phyloP scores from a whole-genome alignment of 2,888 invertebrate genomes.

The Cephonodes hylas region DNA sequence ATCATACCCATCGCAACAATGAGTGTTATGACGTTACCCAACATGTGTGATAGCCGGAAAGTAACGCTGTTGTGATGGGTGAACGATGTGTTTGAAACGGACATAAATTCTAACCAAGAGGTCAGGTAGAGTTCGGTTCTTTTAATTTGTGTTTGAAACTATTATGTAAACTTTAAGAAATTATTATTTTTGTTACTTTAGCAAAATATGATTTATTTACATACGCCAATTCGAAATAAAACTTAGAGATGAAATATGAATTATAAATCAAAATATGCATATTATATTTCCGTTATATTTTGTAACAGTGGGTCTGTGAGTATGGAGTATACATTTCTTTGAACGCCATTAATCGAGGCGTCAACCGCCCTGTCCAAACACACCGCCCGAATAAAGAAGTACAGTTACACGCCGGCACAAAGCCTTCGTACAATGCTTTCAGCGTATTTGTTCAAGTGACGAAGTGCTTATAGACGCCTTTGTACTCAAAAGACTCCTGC shows the following conservation, averaged over 20 bases:
- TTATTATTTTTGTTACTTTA: not conserved
- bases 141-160: not conserved
- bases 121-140: slow-evolving; percentile 2
- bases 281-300: not conserved
- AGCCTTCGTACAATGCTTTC: slow-evolving; percentile 61
- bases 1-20: slow-evolving; percentile 61
- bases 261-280: slow-evolving; percentile 8
- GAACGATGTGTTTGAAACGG: slow-evolving; percentile 41
- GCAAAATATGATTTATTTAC: not conserved
- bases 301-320: not conserved
- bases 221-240: not conserved
- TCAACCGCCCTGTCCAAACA: slow-evolving; percentile 64
- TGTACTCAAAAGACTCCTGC: slow-evolving; percentile 54
- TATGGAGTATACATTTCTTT: slow-evolving; percentile 5
- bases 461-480: slow-evolving; percentile 62
- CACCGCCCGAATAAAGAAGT: slow-evolving; percentile 51
- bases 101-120: not conserved
- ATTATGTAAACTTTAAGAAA: not conserved
- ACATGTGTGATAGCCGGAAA: slow-evolving; percentile 43
- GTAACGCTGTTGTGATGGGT: slow-evolving; percentile 40
- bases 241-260: not conserved
- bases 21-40: slow-evolving; percentile 54
- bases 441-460: slow-evolving; percentile 64
- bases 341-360: slow-evolving; percentile 59
- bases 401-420: slow-evolving; percentile 59